phyloP scores from a whole-genome alignment of 2,113 vertebrate genomes.

The Siphamia tubifer region DNA sequence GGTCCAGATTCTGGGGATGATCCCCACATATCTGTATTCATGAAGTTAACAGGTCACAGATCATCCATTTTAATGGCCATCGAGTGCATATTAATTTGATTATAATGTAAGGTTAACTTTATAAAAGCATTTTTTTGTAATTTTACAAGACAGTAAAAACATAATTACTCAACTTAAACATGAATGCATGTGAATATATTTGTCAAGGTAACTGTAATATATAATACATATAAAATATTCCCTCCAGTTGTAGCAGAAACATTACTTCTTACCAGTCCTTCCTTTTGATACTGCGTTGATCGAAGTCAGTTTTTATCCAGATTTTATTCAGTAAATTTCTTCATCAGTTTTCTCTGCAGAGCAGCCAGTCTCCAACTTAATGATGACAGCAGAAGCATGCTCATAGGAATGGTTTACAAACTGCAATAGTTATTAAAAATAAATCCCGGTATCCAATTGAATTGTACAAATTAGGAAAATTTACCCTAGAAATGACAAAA shows the following conservation, averaged over 20 bases:
- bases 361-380: slow-evolving; percentile 10
- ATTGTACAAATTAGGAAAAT: background rate
- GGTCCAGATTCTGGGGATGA: slow-evolving; percentile 63
- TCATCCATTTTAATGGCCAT: no score
- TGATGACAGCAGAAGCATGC: slow-evolving; percentile 38
- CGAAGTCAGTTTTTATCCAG: slow-evolving; percentile 42
- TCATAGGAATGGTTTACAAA: slow-evolving; percentile 16
- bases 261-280: slow-evolving; percentile 56
- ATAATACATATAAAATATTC: background rate
- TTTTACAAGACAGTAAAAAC: no score
- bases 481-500: background rate
- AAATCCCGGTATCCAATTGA: slow-evolving; percentile 24
- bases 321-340: slow-evolving; percentile 5
- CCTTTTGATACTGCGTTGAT: background rate
- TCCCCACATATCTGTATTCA: slow-evolving; percentile 78
- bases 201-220: no score
- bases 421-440: slow-evolving; percentile 16
- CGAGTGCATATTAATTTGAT: no score
- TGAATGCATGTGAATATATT: no score
- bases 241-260: background rate
- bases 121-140: background rate
- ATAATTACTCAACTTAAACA: background rate
- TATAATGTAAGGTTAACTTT: no score
- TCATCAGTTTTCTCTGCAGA: slow-evolving; percentile 10
- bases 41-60: slow-evolving; percentile 5